These are phyloP conservation scores for Ichneumoninae sp. DNA, from an alignment of 2,888 invertebrate genomes.

Conservation along the genomic window DNA sequence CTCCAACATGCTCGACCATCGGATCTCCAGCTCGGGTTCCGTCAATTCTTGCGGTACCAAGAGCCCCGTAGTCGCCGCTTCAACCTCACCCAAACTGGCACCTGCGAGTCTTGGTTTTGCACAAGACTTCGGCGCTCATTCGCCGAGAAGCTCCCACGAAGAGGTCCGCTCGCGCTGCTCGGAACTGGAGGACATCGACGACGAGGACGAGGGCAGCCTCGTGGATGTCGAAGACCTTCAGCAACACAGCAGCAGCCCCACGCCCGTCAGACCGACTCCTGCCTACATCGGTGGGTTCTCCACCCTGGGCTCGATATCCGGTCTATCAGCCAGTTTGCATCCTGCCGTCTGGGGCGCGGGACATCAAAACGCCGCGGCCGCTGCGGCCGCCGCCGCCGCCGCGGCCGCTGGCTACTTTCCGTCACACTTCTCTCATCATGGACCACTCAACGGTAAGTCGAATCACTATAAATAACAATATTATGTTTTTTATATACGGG, in stretches of 20 bases:
- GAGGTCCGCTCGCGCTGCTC: slow-evolving; percentile 78
- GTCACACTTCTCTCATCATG: slow-evolving; percentile 80
- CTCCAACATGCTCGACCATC: slow-evolving; percentile 65
- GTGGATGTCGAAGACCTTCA: slow-evolving; percentile 92
- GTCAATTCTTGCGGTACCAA: slow-evolving; percentile 50
- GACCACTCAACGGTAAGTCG: slow-evolving; percentile 79
- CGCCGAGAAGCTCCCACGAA: slow-evolving; percentile 78
- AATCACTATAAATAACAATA: neutral
- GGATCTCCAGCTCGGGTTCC: slow-evolving; percentile 49
- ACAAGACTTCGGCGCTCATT: slow-evolving; percentile 74
- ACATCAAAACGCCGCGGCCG: slow-evolving; percentile 76
- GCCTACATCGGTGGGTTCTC: slow-evolving; percentile 81
- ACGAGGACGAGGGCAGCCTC: slow-evolving; percentile 87
- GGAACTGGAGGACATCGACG: slow-evolving; percentile 88
- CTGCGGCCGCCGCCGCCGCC: slow-evolving; percentile 76
- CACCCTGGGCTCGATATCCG: slow-evolving; percentile 75
- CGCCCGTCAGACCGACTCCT: slow-evolving; percentile 81
- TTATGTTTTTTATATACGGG: neutral
- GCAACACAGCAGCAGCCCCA: slow-evolving; percentile 71
- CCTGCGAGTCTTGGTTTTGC: slow-evolving; percentile 45
- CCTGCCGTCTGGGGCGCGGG: slow-evolving; percentile 80
- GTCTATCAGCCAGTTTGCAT: slow-evolving; percentile 76
- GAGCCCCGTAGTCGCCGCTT: slow-evolving; percentile 37
- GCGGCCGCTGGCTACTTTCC: slow-evolving; percentile 80
- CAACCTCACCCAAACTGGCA: slow-evolving; percentile 67